Evolutionary conservation across 2,797 vertebrate genomes (phyloP).

Genomic region (Thamnophis elegans): DNA sequence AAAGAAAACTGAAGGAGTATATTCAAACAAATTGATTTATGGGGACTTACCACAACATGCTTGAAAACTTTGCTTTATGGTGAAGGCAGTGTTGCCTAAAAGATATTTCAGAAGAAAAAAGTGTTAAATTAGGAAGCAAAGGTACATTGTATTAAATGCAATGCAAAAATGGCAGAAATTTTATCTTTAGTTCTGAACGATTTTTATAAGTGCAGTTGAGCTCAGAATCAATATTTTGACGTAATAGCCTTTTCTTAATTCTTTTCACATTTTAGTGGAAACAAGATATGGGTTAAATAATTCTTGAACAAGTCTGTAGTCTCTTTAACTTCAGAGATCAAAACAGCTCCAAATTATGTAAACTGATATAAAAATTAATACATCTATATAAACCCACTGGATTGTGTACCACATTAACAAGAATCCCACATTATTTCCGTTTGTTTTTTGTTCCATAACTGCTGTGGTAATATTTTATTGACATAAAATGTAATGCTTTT

Average conservation of each 20-base stretch:
- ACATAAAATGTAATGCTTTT: not conserved
- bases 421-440: not conserved
- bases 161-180: not conserved
- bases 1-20: not conserved
- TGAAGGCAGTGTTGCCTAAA: not conserved
- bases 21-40: not conserved
- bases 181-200: not conserved
- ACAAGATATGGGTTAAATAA: not conserved
- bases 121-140: not conserved
- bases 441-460: not conserved
- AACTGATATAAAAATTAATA: not conserved
- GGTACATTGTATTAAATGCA: conserved; percentile 1
- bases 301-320: not conserved
- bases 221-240: conserved; percentile 4
- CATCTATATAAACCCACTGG: not conserved
- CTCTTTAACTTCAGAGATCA: not conserved
- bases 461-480: not conserved
- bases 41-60: not conserved
- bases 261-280: not conserved
- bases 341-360: not conserved
- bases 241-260: not conserved
- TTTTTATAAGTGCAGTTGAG: not conserved
- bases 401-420: not conserved
- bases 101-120: not conserved
- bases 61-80: not conserved